Base-by-base conservation (phyloP, 2,113 vertebrate genomes). In the Meleagris gallopavo region DNA sequence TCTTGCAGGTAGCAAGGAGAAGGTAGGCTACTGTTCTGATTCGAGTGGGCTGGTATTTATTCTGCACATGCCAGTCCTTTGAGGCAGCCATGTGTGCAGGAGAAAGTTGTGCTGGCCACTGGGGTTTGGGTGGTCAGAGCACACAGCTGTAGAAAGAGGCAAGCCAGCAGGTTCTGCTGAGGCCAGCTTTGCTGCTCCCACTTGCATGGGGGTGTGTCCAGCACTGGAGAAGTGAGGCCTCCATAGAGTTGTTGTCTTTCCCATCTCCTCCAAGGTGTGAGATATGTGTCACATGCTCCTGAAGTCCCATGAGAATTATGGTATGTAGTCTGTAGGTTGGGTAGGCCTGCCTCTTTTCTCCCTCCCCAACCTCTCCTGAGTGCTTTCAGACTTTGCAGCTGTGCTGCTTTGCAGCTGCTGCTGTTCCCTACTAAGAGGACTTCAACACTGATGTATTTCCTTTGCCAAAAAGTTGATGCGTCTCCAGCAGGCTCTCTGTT, bases 1-100 rank as follows among this genome's bases (percentile, higher is more conserved):
- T n/a, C 65, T 45, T 45, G 30, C 18, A 40, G 13, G 74, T 73
- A 62, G 27, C 19, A 13, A 13, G 60, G 71, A 72, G 60, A 48
- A 48, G 52, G 3, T 1, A 2, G 65, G 25, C 67, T 5, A 11
- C n/a, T 36, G 0, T 16, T 36, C 43, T 61, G 43, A 32, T 72
- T 57, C 27, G 57, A 15, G 8, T 64, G 66, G 24, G 12, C 74
- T 25, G 10, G n/a, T 11, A 14, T 6, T 6, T 4, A 0, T 41
- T 36, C 16, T 54, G 83, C 61, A 22, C 0, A 0, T 24, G 13
- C 12, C 9, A 2, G 16, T 57, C 27, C 22, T 38, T 29, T 5
- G 54, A 24, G 32, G n/a, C 66, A 74, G 4, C 24, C 0, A 0
- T 4, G 11, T 14, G 43, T 29, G 48, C 20, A 58, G 62, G 75